Evolutionary conservation across 2,113 vertebrate genomes (phyloP).

Genomic region (Sminthopsis crassicaudata): DNA sequence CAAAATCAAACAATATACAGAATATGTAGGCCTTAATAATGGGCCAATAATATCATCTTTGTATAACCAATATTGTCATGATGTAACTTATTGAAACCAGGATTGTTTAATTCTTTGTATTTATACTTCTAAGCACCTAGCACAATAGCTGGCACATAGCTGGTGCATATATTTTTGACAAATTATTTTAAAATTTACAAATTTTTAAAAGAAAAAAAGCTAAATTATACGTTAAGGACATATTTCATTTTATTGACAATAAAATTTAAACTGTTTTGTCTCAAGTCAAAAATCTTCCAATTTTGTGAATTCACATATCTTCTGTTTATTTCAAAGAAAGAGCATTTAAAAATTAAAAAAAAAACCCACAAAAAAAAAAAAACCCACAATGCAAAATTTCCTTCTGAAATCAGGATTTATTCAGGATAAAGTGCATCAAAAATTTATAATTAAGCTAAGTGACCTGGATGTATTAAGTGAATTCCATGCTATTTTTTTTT

Average conservation of each 20-base stretch:
- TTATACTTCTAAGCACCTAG: not conserved
- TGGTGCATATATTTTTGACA: not conserved
- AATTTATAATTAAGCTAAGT: conserved; percentile 24
- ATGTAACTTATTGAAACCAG: not conserved
- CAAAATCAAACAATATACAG: not conserved
- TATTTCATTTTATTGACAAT: not conserved
- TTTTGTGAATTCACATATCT: not conserved
- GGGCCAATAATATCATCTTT: not conserved
- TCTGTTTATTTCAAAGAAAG: not conserved
- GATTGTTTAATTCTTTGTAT: not conserved
- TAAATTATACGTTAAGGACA: not conserved
- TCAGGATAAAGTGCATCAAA: conserved; percentile 11
- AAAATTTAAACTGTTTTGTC: not conserved
- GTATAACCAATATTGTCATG: not conserved
- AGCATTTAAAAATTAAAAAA: conserved; percentile 26
- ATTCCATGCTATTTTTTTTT: not conserved
- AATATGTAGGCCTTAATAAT: not conserved
- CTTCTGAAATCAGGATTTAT: conserved; percentile 27
- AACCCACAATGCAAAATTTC: not conserved
- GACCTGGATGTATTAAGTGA: conserved; percentile 11
- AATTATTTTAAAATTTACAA: too few relatives aligned
- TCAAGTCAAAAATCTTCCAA: conserved; percentile 28
- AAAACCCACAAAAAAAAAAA: conserved; percentile 13
- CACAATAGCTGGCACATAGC: not conserved
- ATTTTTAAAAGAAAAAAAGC: not conserved